Conservation (phyloP, 2,888 invertebrate genomes). For the Luffia ferchaultella region DNA sequence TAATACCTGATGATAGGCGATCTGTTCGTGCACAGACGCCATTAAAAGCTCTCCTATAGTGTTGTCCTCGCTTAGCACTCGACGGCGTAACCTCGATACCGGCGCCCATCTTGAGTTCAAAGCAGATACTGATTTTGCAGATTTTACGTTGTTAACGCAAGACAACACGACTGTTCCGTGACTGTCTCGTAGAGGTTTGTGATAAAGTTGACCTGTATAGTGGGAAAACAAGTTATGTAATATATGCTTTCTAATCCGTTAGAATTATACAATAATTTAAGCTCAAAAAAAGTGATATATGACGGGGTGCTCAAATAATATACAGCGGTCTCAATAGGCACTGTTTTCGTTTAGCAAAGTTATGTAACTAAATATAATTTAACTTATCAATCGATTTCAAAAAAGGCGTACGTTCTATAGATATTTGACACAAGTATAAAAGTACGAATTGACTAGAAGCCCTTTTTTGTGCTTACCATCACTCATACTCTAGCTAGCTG, state of each 20-base stretch:
- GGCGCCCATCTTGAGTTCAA: slow-evolving; percentile 94
- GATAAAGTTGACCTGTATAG: slow-evolving; percentile 89
- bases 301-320: too few species aligned
- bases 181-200: slow-evolving; percentile 87
- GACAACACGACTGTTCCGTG: slow-evolving; percentile 92
- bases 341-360: too few species aligned
- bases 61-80: slow-evolving; percentile 76
- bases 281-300: too few species aligned
- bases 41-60: slow-evolving; percentile 85
- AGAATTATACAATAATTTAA: too few species aligned
- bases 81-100: slow-evolving; percentile 82
- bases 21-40: slow-evolving; percentile 85
- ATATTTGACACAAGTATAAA: too few species aligned
- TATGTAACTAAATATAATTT: too few species aligned
- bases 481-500: too few species aligned
- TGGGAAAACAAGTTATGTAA: background rate
- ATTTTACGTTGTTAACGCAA: slow-evolving; percentile 79
- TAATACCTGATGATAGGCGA: slow-evolving; percentile 68
- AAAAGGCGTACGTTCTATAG: too few species aligned
- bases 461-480: too few species aligned
- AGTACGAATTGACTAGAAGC: too few species aligned
- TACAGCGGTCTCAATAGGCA: too few species aligned
- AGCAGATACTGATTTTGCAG: slow-evolving; percentile 87
- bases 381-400: too few species aligned
- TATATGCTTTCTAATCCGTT: background rate